Conservation (phyloP, 2,888 invertebrate genomes). For the Pterostichus madidus region DNA sequence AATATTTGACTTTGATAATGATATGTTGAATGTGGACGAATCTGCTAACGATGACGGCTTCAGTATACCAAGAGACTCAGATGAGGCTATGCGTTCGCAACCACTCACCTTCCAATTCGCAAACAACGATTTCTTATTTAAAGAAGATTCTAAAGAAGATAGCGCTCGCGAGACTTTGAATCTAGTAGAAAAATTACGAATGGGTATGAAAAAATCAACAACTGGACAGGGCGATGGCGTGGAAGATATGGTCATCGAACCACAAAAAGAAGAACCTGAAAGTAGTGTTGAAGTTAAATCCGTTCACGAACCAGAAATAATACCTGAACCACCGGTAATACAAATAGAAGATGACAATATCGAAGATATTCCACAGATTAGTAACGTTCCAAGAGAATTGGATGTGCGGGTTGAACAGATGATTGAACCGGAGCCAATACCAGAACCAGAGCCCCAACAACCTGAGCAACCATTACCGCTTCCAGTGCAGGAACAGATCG, state of each 20-base stretch:
- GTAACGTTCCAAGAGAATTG: constrained; percentile 44
- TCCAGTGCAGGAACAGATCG: constrained; percentile 56
- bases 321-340: constrained; percentile 68
- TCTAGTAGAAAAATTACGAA: constrained; percentile 89
- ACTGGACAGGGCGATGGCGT: constrained; percentile 70
- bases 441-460: constrained; percentile 33
- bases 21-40: constrained; percentile 82
- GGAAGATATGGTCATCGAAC: constrained; percentile 72
- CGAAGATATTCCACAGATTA: constrained; percentile 23
- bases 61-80: constrained; percentile 81
- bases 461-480: constrained; percentile 52
- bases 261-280: constrained; percentile 72
- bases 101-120: constrained; percentile 82
- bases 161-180: constrained; percentile 90
- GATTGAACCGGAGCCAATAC: constrained; percentile 70
- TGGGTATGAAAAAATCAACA: constrained; percentile 83
- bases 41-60: constrained; percentile 82
- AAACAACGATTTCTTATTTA: constrained; percentile 83
- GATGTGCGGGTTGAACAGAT: constrained; percentile 68
- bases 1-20: constrained; percentile 82
- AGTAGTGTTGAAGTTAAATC: constrained; percentile 58
- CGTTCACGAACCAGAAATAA: constrained; percentile 61
- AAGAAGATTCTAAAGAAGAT: constrained; percentile 90
- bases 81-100: constrained; percentile 81
- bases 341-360: constrained; percentile 67